Evolutionary conservation across 2,888 invertebrate species (phyloP).

Genomic region (Athalia rosae): DNA sequence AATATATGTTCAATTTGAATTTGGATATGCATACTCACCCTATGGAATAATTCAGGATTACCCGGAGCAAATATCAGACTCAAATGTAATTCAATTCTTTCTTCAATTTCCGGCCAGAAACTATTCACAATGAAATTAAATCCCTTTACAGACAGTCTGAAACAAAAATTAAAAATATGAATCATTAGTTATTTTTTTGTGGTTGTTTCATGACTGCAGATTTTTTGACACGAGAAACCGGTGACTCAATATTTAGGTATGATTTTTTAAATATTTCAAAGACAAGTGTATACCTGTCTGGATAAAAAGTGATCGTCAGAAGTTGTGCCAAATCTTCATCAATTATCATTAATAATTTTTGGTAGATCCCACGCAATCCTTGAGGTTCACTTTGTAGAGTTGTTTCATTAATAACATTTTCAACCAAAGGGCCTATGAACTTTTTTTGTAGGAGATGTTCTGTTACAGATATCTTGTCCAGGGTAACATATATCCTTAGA

Average conservation of each 20-base stretch:
- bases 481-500: conserved; percentile 78
- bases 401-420: conserved; percentile 83
- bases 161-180: conserved; percentile 48
- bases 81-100: conserved; percentile 86
- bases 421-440: conserved; percentile 81
- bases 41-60: conserved; percentile 91
- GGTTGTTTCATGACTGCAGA: background rate
- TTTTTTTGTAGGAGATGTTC: conserved; percentile 83
- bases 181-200: conserved; percentile 60
- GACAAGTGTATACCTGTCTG: conserved; percentile 62
- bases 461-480: conserved; percentile 82
- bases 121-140: conserved; percentile 89
- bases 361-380: conserved; percentile 83
- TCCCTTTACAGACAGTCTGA: conserved; percentile 75
- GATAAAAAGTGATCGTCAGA: conserved; percentile 66
- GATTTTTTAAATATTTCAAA: conserved; percentile 61
- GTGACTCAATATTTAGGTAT: no score
- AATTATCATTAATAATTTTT: conserved; percentile 82
- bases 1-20: background rate
- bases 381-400: conserved; percentile 78
- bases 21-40: conserved; percentile 66
- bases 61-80: conserved; percentile 93
- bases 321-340: conserved; percentile 79
- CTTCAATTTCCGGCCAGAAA: conserved; percentile 91
- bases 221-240: no score